Conservation (phyloP, 2,797 vertebrate genomes). For the Hydrocynus forskahlii region DNA sequence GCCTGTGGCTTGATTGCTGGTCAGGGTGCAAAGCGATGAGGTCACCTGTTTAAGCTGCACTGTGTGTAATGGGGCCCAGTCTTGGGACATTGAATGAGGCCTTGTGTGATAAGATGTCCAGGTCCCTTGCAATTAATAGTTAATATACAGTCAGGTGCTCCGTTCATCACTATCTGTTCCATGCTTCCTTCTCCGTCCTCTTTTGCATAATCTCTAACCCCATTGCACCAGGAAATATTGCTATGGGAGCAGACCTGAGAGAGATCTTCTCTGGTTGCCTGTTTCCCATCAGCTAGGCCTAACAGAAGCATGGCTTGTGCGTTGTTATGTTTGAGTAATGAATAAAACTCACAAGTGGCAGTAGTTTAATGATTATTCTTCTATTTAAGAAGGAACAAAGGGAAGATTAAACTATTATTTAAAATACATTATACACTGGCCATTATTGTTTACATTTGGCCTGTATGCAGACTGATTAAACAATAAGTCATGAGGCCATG, state of each 20-base stretch:
- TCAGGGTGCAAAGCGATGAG: background rate
- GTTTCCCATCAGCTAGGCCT: background rate
- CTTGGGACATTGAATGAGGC: background rate
- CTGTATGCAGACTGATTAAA: too few relatives aligned
- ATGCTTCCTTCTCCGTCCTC: conserved; percentile 30
- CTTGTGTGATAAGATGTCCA: background rate
- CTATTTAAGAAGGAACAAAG: too few relatives aligned
- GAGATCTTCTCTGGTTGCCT: background rate
- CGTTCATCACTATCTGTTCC: background rate
- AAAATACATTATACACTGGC: too few relatives aligned
- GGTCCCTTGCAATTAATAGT: background rate
- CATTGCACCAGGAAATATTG: conserved; percentile 1
- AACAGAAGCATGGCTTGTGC: background rate
- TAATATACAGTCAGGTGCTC: conserved; percentile 20
- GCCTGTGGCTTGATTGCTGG: background rate
- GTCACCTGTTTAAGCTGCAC: background rate
- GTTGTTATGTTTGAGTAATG: too few relatives aligned
- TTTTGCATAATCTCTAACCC: conserved; percentile 38
- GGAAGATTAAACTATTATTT: too few relatives aligned
- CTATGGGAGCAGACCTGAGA: background rate
- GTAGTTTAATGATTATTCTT: too few relatives aligned
- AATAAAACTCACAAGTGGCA: too few relatives aligned
- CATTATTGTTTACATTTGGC: too few relatives aligned
- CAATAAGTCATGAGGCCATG: too few relatives aligned
- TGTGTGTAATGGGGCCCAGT: background rate